Evolutionary conservation across 2,797 vertebrate species (phyloP), one percentile per base, ranked within the genome.

Genomic region (Cygnus olor): DNA sequence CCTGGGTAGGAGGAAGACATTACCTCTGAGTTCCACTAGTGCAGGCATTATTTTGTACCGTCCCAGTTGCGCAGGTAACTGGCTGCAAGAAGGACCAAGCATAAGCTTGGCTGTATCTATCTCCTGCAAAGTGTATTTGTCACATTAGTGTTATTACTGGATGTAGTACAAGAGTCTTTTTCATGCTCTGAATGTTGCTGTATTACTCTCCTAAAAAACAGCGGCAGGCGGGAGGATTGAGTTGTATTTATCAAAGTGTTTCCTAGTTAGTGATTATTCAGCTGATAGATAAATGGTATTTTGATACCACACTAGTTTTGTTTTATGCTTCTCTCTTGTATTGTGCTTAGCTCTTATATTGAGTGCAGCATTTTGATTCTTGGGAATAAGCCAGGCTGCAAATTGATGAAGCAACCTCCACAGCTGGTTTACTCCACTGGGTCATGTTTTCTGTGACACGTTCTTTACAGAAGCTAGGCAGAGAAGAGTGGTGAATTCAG

Each of bases 361-460:
- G 44, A 85, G 53, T 32, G 60, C 32, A 89, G 71, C 45, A 66
- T 22, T 58, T 92, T 91, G 63, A 61, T 94, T 93, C 34, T 94
- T 96, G 91, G 78, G 78, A 82, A 80, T 68, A 78, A 53, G 57
- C 91, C 91, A 95, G 88, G 4, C 28, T 93, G 79, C 83, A 93
- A 91, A 88, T 61, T 90, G 89, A 36, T 88, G 79, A 79, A 80
- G 49, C 44, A 87, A 73, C 81, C 81, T 95, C 60, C 45, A 72
- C 89, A 93, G 92, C 93, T 93, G 89, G 42, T 8, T 94, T 85
- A 58, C 54, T 83, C 57, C 76, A 69, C 79, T n/a, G 42, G 57
- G 79, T 93, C 61, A 16, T 83, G 71, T 86, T 96, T 92, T 91
- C 70, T 45, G 11, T 89, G 81, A 70, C 61, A 71, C 15, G 14